These are phyloP conservation scores for Trichacis sp. DNA, from an alignment of 2,888 invertebrate species.

Conservation along the genomic window DNA sequence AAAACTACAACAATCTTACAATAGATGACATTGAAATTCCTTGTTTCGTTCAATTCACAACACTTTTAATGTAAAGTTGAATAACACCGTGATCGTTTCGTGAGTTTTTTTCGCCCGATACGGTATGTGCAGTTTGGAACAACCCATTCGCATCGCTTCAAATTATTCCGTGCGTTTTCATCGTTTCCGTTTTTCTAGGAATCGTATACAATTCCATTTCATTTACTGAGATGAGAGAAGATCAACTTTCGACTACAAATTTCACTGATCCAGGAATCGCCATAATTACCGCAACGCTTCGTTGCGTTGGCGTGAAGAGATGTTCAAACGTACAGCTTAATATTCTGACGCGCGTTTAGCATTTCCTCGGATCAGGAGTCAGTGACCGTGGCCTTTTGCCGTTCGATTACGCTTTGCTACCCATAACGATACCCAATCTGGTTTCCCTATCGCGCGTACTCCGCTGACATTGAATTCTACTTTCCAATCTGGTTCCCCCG, in stretches of 20 bases:
- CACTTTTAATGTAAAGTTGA: no score
- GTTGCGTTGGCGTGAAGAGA: slow-evolving; percentile 46
- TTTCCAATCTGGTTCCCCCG: slow-evolving; percentile 44
- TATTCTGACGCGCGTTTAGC: slow-evolving; percentile 36
- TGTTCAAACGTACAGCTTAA: slow-evolving; percentile 45
- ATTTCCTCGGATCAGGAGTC: slow-evolving; percentile 47
- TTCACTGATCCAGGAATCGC: no score
- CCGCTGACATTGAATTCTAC: slow-evolving; percentile 54
- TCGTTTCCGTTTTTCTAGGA: no score
- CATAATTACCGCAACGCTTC: slow-evolving; percentile 2
- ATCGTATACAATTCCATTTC: no score
- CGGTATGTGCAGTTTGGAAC: no score
- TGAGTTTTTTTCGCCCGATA: no score
- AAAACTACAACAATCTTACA: no score
- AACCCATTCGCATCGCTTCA: no score
- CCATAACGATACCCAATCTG: slow-evolving; percentile 42
- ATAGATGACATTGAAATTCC: no score
- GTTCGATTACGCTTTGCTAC: slow-evolving; percentile 19
- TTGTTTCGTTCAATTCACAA: no score
- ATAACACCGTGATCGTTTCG: no score
- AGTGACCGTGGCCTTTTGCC: slow-evolving; percentile 49
- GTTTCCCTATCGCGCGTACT: slow-evolving; percentile 34
- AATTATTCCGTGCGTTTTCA: no score
- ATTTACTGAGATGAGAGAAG: background rate
- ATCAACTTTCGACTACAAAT: slow-evolving; percentile 11